Percentiles rank a stretch among this genome's conserved stretches.
phyloP scores from a whole-genome alignment of 2,113 vertebrate species.

The Paedocypris sp. region DNA sequence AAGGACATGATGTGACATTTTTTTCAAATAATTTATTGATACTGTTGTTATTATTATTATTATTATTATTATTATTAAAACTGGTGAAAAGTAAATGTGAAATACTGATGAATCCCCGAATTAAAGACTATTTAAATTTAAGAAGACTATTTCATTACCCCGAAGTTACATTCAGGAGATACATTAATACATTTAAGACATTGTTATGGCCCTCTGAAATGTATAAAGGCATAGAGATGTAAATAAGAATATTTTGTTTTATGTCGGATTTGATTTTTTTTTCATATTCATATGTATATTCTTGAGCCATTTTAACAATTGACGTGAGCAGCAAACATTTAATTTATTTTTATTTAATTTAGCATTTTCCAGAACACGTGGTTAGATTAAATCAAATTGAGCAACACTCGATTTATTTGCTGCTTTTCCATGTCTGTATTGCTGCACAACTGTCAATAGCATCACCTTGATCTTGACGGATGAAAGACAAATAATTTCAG shows the following conservation, averaged over 20 bases:
- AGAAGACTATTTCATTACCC: slow-evolving; percentile 5
- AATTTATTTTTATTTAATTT: too few relatives aligned
- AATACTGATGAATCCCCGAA: slow-evolving; percentile 1
- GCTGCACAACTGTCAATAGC: background rate
- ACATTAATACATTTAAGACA: background rate
- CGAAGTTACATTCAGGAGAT: slow-evolving; percentile 8
- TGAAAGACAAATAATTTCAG: slow-evolving; percentile 4
- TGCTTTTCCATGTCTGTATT: slow-evolving; percentile 8
- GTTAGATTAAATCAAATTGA: background rate
- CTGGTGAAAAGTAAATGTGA: background rate
- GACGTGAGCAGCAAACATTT: background rate
- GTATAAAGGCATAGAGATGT: slow-evolving; percentile 44
- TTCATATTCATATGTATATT: slow-evolving; percentile 39
- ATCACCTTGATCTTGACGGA: slow-evolving; percentile 9
- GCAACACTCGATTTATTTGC: slow-evolving; percentile 1
- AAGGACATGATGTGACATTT: slow-evolving; percentile 22
- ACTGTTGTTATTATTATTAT: slow-evolving; percentile 33
- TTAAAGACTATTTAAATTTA: slow-evolving; percentile 4
- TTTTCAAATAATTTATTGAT: slow-evolving; percentile 31
- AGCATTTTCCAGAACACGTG: background rate
- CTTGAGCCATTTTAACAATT: slow-evolving; percentile 26
- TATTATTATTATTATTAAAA: slow-evolving; percentile 28
- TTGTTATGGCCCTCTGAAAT: slow-evolving; percentile 28
- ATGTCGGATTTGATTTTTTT: slow-evolving; percentile 44
- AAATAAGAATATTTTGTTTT: slow-evolving; percentile 67